Evolutionary conservation across 2,797 vertebrate genomes (phyloP), one percentile per base, ranked within the genome.

Genomic region (Knipowitschia caucasica): DNA sequence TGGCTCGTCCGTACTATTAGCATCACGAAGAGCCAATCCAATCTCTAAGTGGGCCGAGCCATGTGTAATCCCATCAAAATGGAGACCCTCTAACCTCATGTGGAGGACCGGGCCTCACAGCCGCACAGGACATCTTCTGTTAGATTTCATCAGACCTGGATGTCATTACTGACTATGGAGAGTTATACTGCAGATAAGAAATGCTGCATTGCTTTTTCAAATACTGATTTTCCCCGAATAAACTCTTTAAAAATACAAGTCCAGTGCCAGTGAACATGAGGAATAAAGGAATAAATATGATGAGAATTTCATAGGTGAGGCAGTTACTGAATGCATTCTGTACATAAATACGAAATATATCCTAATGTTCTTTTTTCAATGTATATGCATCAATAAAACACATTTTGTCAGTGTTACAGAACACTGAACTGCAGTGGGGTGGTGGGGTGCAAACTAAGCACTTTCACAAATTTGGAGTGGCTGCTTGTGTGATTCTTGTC

Each of bases 61-160:
- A 42, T 71, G 81, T 75, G 80, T 89, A 91, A 90, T 90, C 84
- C 82, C 74, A 89, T 89, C 80, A 87, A 80, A 86, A 81, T 24
- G 55, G 78, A 82, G 80, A 86, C 76, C 73, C 62, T 54, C 65
- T 89, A 81, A 88, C 85, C 87, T 85, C 77, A 78, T 86, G 83
- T 82, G 81, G 75, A 81, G 82, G 76, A 68, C 75, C 69, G 69
- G 73, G 64, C 66, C 62, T 56, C 67, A 33, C 18, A 64, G 53
- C 53, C 61, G 66, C 56, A 69, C 31, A 62, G 82, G 75, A 78
- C 59, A 35, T 84, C 82, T 88, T 84, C 67, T 36, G 80, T 78
- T 85, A 73, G 80, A 90, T 90, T 88, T 88, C 83, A 86, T 87
- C 83, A 88, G 80, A 76, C 74, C 59, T 55, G 78, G 71, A 87